A percentile compares a stretch with the other conserved stretches of the same genome.
Evolutionary conservation across 2,113 vertebrate genomes (phyloP).

Genomic region (Melospiza georgiana): DNA sequence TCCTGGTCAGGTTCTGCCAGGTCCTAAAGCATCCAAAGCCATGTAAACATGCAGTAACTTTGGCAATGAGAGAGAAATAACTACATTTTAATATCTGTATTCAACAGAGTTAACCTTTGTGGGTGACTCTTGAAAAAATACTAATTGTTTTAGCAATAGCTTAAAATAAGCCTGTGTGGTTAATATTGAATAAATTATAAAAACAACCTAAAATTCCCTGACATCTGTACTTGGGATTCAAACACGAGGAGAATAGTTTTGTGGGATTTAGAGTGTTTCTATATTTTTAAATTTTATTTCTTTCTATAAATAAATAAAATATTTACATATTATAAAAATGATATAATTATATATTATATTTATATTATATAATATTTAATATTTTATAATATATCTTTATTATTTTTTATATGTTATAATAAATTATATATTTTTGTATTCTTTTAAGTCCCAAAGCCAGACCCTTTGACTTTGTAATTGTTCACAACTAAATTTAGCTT

Average conservation of each 20-base stretch:
- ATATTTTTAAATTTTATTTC: neutral
- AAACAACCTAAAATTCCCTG: neutral
- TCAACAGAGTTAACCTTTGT: neutral
- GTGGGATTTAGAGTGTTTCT: neutral
- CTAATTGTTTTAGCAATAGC: neutral
- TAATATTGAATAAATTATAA: neutral
- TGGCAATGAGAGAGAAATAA: neutral
- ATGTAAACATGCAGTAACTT: neutral
- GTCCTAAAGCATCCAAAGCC: neutral
- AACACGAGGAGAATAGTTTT: neutral
- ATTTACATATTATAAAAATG: too few species aligned
- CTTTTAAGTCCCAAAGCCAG: neutral
- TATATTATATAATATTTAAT: too few species aligned
- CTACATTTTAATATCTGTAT: neutral
- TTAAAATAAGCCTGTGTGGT: neutral
- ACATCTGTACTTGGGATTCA: neutral
- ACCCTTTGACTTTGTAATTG: neutral
- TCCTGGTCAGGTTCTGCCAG: neutral
- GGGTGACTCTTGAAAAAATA: neutral
- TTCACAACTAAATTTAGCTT: neutral
- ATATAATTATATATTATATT: too few species aligned
- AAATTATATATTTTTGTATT: neutral
- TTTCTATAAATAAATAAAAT: too few species aligned
- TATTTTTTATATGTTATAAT: too few species aligned
- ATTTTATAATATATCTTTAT: too few species aligned